Evolutionary conservation across 2,113 vertebrate species (phyloP).

Genomic region (Aphyosemion australe): DNA sequence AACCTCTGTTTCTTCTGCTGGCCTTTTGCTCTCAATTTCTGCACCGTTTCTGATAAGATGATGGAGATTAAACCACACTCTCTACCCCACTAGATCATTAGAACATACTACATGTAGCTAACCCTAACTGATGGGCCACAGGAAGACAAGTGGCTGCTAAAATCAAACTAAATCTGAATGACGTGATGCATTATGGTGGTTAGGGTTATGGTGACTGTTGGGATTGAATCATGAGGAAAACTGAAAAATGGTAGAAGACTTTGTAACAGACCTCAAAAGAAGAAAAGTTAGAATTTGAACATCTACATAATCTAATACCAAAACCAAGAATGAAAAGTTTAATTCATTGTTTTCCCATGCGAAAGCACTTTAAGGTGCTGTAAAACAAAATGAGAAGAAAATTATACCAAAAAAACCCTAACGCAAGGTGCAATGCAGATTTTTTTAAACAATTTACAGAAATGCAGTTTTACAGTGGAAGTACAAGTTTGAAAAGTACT

Average conservation of each 20-base stretch:
- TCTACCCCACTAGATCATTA: too few relatives aligned
- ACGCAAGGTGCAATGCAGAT: not conserved
- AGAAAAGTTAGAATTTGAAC: too few relatives aligned
- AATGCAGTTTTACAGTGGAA: too few relatives aligned
- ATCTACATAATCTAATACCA: too few relatives aligned
- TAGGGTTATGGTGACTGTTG: not conserved
- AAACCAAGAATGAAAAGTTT: too few relatives aligned
- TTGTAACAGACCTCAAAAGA: too few relatives aligned
- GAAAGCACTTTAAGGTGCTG: not conserved
- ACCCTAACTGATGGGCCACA: not conserved
- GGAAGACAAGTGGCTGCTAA: not conserved
- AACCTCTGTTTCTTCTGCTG: too few relatives aligned
- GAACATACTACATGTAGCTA: not conserved
- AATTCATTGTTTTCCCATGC: too few relatives aligned
- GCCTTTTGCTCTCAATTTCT: not conserved
- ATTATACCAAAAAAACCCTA: too few relatives aligned
- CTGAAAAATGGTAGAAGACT: too few relatives aligned
- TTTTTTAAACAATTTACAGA: not conserved
- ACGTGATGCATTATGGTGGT: not conserved
- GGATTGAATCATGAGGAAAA: not conserved
- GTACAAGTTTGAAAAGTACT: too few relatives aligned
- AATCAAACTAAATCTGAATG: not conserved
- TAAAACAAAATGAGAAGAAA: not conserved
- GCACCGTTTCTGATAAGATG: slow-evolving; percentile 23
- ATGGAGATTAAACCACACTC: too few relatives aligned